Conservation (phyloP, 2,113 vertebrate genomes). For the Coregonus clupeaformis region DNA sequence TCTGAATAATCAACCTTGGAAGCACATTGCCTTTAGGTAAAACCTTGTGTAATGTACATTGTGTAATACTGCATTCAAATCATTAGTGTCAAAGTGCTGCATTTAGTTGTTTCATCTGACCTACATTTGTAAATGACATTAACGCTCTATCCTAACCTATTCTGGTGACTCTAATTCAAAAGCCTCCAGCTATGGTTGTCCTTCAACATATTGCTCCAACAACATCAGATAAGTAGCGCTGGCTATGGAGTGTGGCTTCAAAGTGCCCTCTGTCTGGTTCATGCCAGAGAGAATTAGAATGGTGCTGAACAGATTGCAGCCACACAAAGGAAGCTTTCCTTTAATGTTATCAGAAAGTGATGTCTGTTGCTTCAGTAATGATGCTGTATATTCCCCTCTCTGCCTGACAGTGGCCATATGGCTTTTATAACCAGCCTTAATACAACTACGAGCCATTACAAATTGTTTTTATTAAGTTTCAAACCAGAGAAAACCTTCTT, state of each 20-base stretch:
- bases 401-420: slow-evolving; percentile 48
- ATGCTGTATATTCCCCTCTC: slow-evolving; percentile 36
- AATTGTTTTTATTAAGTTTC: slow-evolving; percentile 64
- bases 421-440: slow-evolving; percentile 58
- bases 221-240: slow-evolving; percentile 14
- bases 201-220: slow-evolving; percentile 42
- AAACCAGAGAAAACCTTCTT: slow-evolving; percentile 51
- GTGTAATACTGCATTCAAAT: too few relatives aligned
- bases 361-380: slow-evolving; percentile 61
- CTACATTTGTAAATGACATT: neutral
- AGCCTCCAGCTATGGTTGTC: slow-evolving; percentile 45
- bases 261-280: slow-evolving; percentile 82
- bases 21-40: too few relatives aligned
- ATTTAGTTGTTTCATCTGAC: neutral
- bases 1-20: too few relatives aligned
- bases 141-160: neutral
- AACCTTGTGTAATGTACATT: too few relatives aligned
- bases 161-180: slow-evolving; percentile 24
- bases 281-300: slow-evolving; percentile 84
- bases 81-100: too few relatives aligned
- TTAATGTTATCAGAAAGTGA: slow-evolving; percentile 86
- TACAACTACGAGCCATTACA: slow-evolving; percentile 57
- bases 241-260: slow-evolving; percentile 68
- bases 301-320: slow-evolving; percentile 77
- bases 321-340: slow-evolving; percentile 81